Evolutionary conservation across 2,797 vertebrate genomes (phyloP).

Genomic region (Kryptopterus vitreolus): DNA sequence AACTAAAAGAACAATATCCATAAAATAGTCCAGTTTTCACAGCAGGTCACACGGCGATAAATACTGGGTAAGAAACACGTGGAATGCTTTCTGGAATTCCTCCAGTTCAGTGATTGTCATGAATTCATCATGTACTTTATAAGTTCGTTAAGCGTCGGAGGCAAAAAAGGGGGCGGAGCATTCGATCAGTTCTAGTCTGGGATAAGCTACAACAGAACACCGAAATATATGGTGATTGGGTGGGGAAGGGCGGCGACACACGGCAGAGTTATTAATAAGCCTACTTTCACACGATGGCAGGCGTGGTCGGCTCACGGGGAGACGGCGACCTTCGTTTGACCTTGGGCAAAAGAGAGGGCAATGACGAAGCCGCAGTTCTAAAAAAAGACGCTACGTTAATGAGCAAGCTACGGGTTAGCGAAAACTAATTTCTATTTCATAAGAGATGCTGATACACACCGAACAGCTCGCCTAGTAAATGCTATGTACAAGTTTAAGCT

Average conservation of each 20-base stretch:
- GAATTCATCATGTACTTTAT: slow-evolving; percentile 46
- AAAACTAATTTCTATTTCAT: slow-evolving; percentile 46
- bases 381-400: slow-evolving; percentile 14
- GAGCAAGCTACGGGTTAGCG: slow-evolving; percentile 47
- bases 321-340: neutral
- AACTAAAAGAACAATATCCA: slow-evolving; percentile 65
- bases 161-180: slow-evolving; percentile 29
- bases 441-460: slow-evolving; percentile 41
- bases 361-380: slow-evolving; percentile 32
- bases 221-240: slow-evolving; percentile 52
- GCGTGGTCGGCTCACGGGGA: neutral
- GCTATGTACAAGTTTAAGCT: slow-evolving; percentile 42
- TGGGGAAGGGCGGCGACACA: slow-evolving; percentile 23
- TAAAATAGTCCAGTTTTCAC: slow-evolving; percentile 61
- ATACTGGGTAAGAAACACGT: slow-evolving; percentile 51
- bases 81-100: slow-evolving; percentile 53
- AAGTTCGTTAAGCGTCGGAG: slow-evolving; percentile 37
- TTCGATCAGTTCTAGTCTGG: slow-evolving; percentile 43
- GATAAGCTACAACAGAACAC: slow-evolving; percentile 62
- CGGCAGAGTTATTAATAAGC: slow-evolving; percentile 18
- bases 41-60: slow-evolving; percentile 58
- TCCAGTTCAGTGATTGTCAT: slow-evolving; percentile 56
- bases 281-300: neutral
- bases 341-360: slow-evolving; percentile 16
- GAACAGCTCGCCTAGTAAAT: slow-evolving; percentile 16